phyloP scores from a whole-genome alignment of 2,888 invertebrate species.

The Drosophila buzzatii region DNA sequence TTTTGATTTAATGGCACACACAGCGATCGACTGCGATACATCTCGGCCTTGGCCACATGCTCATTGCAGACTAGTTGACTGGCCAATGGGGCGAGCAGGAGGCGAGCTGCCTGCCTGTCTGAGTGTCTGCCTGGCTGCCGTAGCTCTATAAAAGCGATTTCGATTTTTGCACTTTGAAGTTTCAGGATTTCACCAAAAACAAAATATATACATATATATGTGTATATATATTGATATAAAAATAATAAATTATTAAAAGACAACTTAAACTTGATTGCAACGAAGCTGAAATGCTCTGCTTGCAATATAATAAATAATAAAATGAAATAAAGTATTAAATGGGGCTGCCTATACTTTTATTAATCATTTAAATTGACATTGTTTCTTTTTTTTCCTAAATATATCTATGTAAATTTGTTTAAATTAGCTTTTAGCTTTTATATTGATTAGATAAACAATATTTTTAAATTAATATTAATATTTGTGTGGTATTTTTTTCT shows the following conservation, averaged over 20 bases:
- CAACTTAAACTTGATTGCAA: background rate
- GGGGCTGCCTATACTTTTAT: too few relatives aligned
- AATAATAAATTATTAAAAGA: background rate
- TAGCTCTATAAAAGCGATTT: slow-evolving; percentile 50
- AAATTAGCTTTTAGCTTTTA: too few relatives aligned
- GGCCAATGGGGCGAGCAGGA: background rate
- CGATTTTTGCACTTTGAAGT: slow-evolving; percentile 50
- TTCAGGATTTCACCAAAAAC: slow-evolving; percentile 64
- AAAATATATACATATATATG: slow-evolving; percentile 16
- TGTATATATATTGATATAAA: background rate
- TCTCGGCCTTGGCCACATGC: slow-evolving; percentile 50
- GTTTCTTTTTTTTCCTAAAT: too few relatives aligned
- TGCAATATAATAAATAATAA: too few relatives aligned
- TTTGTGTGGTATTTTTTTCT: too few relatives aligned
- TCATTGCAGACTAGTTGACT: slow-evolving; percentile 11
- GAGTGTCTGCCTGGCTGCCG: background rate
- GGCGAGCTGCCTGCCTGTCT: slow-evolving; percentile 3
- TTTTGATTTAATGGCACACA: slow-evolving; percentile 58
- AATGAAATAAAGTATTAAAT: too few relatives aligned
- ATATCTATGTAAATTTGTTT: too few relatives aligned
- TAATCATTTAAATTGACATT: too few relatives aligned
- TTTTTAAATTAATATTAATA: too few relatives aligned
- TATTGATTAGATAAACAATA: too few relatives aligned
- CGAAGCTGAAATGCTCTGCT: slow-evolving; percentile 31
- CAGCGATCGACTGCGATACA: slow-evolving; percentile 24